These are phyloP conservation scores for Leptodirus hochenwartii DNA, from an alignment of 2,888 invertebrate species.

Conservation along the genomic window DNA sequence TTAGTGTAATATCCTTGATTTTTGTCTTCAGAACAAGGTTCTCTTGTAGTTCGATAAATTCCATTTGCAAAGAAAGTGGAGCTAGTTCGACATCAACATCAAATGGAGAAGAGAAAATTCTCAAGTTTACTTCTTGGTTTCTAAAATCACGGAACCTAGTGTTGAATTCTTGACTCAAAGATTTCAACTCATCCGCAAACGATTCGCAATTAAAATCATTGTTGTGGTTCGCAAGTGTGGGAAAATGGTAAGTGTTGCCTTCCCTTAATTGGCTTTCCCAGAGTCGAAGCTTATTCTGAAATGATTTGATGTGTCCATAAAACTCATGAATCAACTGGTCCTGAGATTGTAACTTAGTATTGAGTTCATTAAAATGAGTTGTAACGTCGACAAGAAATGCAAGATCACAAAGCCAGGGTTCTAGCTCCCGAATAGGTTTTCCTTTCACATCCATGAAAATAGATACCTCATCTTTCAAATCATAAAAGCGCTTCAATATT, in stretches of 20 bases:
- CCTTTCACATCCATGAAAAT: conserved; percentile 9
- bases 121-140: conserved; percentile 7
- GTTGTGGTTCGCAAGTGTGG: too few species aligned
- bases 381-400: too few species aligned
- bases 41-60: conserved; percentile 10
- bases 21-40: conserved; percentile 3
- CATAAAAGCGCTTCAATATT: conserved; percentile 9
- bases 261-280: too few species aligned
- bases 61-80: conserved; percentile 9
- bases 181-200: conserved; percentile 1
- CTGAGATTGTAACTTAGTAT: too few species aligned
- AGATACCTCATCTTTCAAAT: conserved; percentile 8
- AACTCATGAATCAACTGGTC: too few species aligned
- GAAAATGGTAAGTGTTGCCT: too few species aligned
- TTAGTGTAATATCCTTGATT: conserved; percentile 5
- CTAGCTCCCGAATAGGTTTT: conserved; percentile 3
- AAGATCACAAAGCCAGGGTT: too few species aligned
- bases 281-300: too few species aligned
- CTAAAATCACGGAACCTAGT: conserved; percentile 7
- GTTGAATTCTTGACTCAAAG: conserved; percentile 10
- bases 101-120: conserved; percentile 10
- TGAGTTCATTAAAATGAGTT: too few species aligned
- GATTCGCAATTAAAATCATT: not conserved
- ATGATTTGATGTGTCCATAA: too few species aligned
- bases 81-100: conserved; percentile 11